Evolutionary conservation across 2,888 invertebrate genomes (phyloP), one percentile per base, ranked within the genome.

Genomic region (Opisthograptis luteolata): DNA sequence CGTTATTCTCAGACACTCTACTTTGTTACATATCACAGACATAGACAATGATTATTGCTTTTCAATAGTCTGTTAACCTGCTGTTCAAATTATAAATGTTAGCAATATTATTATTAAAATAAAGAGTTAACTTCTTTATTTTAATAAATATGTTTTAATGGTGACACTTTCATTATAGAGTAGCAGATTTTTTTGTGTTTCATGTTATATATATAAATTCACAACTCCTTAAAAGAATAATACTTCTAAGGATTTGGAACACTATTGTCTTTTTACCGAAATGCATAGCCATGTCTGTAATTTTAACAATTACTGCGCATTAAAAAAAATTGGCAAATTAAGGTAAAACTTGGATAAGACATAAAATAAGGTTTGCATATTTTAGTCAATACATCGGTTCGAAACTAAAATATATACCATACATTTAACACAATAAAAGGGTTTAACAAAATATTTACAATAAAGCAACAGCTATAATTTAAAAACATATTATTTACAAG

Each of bases 391-490:
- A 69, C 74, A 75, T 68, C 67, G 65, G 65, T 69, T 71, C 58
- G 70, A 76, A 76, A 69, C 76, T 64, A 81, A 43, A 24, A 70
- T 74, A 66, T 69, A 75, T 74, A 74, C 61, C 68, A 66, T 71
- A 79, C 72, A 80, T 75, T 74, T 82, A 86, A 87, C 80, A 83
- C 80, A 85, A 81, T 73, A 74, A 72, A 77, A 75, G 44, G 70
- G 71, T 74, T 66, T 73, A 87, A 87, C 85, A 87, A 87, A 87
- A 81, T 87, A 87, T 88, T 75, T 89, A 89, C 89, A 89, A 78
- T 85, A 84, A 88, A 86, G 84, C 84, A 87, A 87, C 84, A 80
- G 78, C 75, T 85, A 87, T 84, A 87, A 87, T 81, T 86, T 85
- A 89, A 88, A 81, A 88, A 88, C 85, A 79, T 83, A 79, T 75